phyloP scores from a whole-genome alignment of 2,888 invertebrate genomes.

The Parascotia fuliginaria region DNA sequence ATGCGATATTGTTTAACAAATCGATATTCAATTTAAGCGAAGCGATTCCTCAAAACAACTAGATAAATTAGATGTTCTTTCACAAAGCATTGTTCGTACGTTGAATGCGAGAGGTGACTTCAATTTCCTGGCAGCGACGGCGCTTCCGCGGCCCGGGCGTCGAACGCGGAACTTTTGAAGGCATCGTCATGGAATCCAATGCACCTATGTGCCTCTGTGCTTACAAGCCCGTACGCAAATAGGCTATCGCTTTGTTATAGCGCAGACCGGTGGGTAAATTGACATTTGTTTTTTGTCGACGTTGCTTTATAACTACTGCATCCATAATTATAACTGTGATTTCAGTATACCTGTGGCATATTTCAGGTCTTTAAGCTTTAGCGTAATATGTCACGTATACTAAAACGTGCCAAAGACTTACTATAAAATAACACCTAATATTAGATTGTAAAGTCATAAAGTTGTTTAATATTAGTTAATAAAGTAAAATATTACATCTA shows the following conservation, averaged over 20 bases:
- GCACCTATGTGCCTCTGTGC: constrained; percentile 72
- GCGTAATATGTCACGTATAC: no score
- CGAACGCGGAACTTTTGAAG: constrained; percentile 76
- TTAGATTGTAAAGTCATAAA: no score
- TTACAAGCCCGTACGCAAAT: constrained; percentile 72
- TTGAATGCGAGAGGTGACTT: constrained; percentile 76
- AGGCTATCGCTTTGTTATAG: constrained; percentile 61
- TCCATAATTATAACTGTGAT: background rate
- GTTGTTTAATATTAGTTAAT: no score
- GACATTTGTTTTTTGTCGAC: background rate
- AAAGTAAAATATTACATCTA: no score
- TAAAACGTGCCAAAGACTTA: no score
- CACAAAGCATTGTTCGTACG: constrained; percentile 80
- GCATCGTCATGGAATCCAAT: constrained; percentile 72
- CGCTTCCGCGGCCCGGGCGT: constrained; percentile 64
- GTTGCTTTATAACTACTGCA: background rate
- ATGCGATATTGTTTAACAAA: constrained; percentile 53
- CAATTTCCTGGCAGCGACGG: constrained; percentile 79
- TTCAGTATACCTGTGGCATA: no score
- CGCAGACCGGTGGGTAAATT: constrained; percentile 21
- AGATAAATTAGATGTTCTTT: constrained; percentile 84
- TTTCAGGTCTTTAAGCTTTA: no score
- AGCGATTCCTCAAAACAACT: constrained; percentile 68
- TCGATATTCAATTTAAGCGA: constrained; percentile 83
- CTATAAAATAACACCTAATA: no score